Evolutionary conservation across 2,888 invertebrate genomes (phyloP), one percentile per base, ranked within the genome.

Genomic region (Elegia similella): DNA sequence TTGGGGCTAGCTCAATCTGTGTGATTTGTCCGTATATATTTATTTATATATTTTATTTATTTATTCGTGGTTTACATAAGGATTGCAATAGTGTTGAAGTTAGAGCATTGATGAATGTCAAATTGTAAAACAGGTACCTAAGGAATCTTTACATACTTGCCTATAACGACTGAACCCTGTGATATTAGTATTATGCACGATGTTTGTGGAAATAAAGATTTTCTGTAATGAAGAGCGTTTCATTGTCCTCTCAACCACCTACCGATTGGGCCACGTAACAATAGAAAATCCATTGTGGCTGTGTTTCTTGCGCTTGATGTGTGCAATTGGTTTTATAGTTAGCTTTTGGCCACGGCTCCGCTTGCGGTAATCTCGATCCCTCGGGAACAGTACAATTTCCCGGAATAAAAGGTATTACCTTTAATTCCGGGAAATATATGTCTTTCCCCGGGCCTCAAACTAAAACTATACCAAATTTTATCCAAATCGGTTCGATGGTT

Each of bases 111-210:
- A 12, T 10, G 12, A 38, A 38, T 34, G 12, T 12, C 2, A 38
- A 38, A 38, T 38, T 38, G 2, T n/a, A 12, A 12, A 38, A 12
- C 38, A 34, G 34, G 34, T 34, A 38, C n/a, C 10, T n/a, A n/a
- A 38, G 38, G 12, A 38, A 34, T 38, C 12, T 42, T 7, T 13
- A 17, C 23, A 60, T 60, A 62, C 38, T 38, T 38, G 12, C 7
- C 44, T 34, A 17, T 32, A 73, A 72, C 72, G 75, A 79, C 73
- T 75, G 77, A 78, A 67, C 72, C 68, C 87, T 88, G 88, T 89
- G 88, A 88, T 88, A 88, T 82, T 89, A 87, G 79, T 63, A 62
- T 67, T 77, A 78, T 73, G 74, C 63, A 72, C n/a, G n/a, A n/a
- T 72, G 60, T 52, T 23, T 48, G 17, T 23, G 44, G 6, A 29